These are phyloP conservation scores for Dryobates pubescens DNA, from an alignment of 2,797 vertebrate genomes.

Conservation along the genomic window DNA sequence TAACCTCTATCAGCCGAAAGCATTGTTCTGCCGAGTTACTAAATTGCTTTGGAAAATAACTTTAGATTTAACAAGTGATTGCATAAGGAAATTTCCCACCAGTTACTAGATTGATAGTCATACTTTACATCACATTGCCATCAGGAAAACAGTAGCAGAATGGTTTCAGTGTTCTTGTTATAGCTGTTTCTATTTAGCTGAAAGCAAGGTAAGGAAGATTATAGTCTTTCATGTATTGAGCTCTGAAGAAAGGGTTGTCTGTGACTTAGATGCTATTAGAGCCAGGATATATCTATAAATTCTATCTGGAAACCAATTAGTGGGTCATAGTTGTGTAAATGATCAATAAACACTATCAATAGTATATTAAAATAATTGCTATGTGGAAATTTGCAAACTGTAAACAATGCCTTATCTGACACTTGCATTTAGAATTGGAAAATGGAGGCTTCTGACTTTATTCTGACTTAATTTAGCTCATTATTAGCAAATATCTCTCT, in stretches of 20 bases:
- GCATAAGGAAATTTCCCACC: neutral
- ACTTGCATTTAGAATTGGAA: neutral
- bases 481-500: neutral
- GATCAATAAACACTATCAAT: neutral
- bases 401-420: neutral
- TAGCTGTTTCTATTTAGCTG: neutral
- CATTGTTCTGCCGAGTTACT: neutral
- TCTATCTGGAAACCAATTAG: neutral
- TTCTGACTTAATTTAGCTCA: neutral
- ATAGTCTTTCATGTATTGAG: neutral
- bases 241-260: neutral
- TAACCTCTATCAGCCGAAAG: neutral
- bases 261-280: neutral
- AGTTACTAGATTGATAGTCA: neutral
- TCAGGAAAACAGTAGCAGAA: neutral
- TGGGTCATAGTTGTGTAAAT: neutral
- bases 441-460: neutral
- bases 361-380: neutral
- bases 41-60: neutral
- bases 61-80: neutral
- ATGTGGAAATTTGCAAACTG: neutral
- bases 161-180: neutral
- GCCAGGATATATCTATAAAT: neutral
- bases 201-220: neutral
- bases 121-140: neutral